These are phyloP conservation scores for Leptobrachium ailaonicum DNA, from an alignment of 2,113 vertebrate species.

Conservation along the genomic window DNA sequence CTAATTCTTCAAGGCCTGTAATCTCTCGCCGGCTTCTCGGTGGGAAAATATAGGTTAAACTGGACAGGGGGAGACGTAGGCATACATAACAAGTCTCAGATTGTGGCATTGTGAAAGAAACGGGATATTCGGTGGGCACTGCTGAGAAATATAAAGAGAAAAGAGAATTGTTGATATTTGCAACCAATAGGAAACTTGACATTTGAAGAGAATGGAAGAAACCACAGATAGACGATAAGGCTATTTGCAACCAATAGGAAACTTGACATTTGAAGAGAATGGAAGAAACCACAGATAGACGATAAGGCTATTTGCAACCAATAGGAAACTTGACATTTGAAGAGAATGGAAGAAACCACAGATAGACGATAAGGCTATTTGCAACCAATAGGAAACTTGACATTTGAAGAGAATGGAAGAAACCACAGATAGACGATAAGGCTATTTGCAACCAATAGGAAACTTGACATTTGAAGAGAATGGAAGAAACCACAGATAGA, in stretches of 20 bases:
- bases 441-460: not conserved
- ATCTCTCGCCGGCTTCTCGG: conserved; percentile 12
- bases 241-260: not conserved
- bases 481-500: not conserved
- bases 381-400: not conserved
- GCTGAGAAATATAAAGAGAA: not conserved
- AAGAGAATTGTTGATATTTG: not conserved
- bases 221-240: too few relatives aligned
- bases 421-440: too few relatives aligned
- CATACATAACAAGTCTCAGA: not conserved
- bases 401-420: not conserved
- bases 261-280: not conserved
- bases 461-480: not conserved
- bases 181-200: not conserved
- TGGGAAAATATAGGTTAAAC: conserved; percentile 31
- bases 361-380: not conserved
- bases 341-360: not conserved
- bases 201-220: not conserved
- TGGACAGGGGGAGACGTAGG: not conserved
- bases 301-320: not conserved
- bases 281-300: not conserved
- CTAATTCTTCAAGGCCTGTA: conserved; percentile 20
- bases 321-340: not conserved
- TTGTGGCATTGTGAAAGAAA: not conserved
- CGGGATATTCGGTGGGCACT: not conserved